Evolutionary conservation across 1,140 invertebrate species (phyloP), one percentile per base, ranked within the genome.

Genomic region (Solenopsis invicta): DNA sequence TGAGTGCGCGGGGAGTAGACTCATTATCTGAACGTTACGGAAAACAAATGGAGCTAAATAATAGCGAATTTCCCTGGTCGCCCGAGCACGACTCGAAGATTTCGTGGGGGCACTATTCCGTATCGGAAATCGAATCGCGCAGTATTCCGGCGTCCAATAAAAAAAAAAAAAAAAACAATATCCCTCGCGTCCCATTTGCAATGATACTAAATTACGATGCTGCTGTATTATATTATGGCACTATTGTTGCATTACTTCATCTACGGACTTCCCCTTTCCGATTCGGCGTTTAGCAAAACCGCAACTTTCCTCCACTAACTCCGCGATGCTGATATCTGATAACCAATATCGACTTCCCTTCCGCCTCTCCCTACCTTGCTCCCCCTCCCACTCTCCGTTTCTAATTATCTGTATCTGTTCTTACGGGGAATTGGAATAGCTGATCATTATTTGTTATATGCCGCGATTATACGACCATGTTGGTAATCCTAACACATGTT

Each of bases 211-310:
- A 74, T 84, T 48, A 18, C 54, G 37, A 48, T 84, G 45, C 69
- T 50, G 24, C 41, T 64, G 45, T 67, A 85, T 85, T 41, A 85
- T 34, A 64, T 85, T 78, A 54, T 74, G 16, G 29, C 21, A 61
- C 29, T 29, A 85, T 54, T 85, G 62, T 85, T 78, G 56, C 77
- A 78, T 78, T 85, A 85, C 74, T 85, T 85, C 4, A 24, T 2
- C 52, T 21, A 9, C 34, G 24, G 18, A 29, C 41, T 59, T 61
- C 3, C 71, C 29, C 29, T 37, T 62, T 45, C n/a, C 45, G 52
- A 12, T 48, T 5, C 21, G 37, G 10, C 24, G 59, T n/a, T 66
- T 37, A 37, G n/a, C 41, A 12, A 62, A 78, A 78, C 48, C 13
- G 18, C 34, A 45, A 67, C 61, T 85, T 78, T 78, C 13, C 48